These are phyloP conservation scores for Danio jaintianensis DNA, from an alignment of 2,797 vertebrate species.

Conservation along the genomic window DNA sequence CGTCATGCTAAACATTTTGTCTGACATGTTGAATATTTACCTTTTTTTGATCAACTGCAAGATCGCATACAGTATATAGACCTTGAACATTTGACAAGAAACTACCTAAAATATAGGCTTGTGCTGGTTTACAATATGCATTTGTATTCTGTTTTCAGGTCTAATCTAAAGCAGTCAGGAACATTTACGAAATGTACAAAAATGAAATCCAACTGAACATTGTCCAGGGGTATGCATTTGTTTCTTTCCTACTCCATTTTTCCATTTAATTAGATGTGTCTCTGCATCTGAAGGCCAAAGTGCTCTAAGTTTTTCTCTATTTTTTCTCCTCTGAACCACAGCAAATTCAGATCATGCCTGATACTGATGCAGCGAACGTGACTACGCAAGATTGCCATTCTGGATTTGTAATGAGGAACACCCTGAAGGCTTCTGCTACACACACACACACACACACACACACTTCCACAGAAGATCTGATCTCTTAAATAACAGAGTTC, in stretches of 20 bases:
- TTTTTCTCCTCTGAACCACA: constrained; percentile 24
- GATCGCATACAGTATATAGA: too few relatives aligned
- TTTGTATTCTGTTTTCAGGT: neutral
- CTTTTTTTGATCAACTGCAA: too few relatives aligned
- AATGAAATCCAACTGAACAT: constrained; percentile 54
- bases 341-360: constrained; percentile 39
- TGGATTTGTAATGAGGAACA: constrained; percentile 48
- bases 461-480: constrained; percentile 47
- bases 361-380: constrained; percentile 34
- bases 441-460: neutral
- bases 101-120: too few relatives aligned
- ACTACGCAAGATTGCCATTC: constrained; percentile 37
- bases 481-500: constrained; percentile 35
- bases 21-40: too few relatives aligned
- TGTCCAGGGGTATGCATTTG: constrained; percentile 63
- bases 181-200: constrained; percentile 7
- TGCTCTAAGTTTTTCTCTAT: constrained; percentile 47
- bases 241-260: constrained; percentile 53
- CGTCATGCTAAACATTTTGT: too few relatives aligned
- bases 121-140: neutral
- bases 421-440: constrained; percentile 52
- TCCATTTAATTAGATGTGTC: constrained; percentile 16
- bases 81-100: neutral
- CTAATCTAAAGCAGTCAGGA: neutral
- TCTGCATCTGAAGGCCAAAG: neutral